These are phyloP conservation scores for Cotesia chilonis DNA, from an alignment of 1,140 invertebrate genomes.

Conservation along the genomic window DNA sequence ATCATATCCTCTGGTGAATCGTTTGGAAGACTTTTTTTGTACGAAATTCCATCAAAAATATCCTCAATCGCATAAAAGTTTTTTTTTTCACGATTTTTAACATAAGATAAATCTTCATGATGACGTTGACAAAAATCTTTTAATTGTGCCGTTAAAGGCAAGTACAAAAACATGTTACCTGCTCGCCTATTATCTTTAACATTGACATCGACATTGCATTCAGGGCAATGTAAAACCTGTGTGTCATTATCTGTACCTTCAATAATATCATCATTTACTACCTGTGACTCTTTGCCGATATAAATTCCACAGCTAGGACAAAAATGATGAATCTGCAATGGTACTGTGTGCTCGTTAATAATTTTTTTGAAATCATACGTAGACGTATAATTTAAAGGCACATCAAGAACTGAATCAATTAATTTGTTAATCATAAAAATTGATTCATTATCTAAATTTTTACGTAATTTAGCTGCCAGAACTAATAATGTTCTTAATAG, in stretches of 20 bases:
- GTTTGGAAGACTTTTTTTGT: slow-evolving; percentile 20
- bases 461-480: not conserved
- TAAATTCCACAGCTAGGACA: not conserved
- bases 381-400: not conserved
- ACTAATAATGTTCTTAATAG: not conserved
- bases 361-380: not conserved
- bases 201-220: not conserved
- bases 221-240: too few species aligned
- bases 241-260: not conserved
- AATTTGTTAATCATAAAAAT: not conserved
- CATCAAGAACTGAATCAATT: not conserved
- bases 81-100: slow-evolving; percentile 28
- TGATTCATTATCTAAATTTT: not conserved
- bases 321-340: slow-evolving; percentile 12
- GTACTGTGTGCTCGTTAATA: not conserved
- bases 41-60: slow-evolving; percentile 37
- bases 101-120: slow-evolving; percentile 23
- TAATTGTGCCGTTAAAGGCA: slow-evolving; percentile 18
- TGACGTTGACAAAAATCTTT: slow-evolving; percentile 23
- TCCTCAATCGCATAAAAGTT: slow-evolving; percentile 37
- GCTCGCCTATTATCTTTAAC: too few species aligned
- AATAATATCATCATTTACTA: not conserved
- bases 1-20: slow-evolving; percentile 13
- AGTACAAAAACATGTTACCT: slow-evolving; percentile 3
- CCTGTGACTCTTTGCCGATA: not conserved